A percentile compares a stretch with the other conserved stretches of the same genome.
phyloP scores from a whole-genome alignment of 2,113 vertebrate species.

The Aythya baeri region DNA sequence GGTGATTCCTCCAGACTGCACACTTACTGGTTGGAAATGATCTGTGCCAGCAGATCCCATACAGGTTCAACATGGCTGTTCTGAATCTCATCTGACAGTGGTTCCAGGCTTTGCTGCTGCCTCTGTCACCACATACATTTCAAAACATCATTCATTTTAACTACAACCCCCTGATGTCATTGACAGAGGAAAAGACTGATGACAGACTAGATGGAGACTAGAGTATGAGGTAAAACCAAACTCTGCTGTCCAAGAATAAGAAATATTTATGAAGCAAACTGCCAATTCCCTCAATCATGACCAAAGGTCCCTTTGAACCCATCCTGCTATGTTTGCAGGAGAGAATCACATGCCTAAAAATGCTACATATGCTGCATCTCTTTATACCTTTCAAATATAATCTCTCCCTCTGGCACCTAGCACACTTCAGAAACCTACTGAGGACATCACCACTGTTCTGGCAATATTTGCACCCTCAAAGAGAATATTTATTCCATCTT shows the following conservation, averaged over 20 bases:
- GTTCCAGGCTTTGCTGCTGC: neutral
- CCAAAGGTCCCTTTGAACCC: neutral
- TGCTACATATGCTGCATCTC: neutral
- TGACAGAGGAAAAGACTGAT: neutral
- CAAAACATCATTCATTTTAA: neutral
- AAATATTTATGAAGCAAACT: neutral
- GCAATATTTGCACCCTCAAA: neutral
- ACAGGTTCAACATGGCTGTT: neutral
- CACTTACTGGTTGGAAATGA: neutral
- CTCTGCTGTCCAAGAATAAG: neutral
- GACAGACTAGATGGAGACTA: neutral
- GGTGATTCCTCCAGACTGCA: neutral
- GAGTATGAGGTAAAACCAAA: neutral
- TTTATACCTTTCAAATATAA: neutral
- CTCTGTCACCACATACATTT: neutral
- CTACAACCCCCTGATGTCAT: neutral
- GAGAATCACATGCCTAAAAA: neutral
- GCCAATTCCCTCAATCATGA: neutral
- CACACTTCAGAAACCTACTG: neutral
- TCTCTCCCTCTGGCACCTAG: neutral
- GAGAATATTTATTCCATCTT: neutral
- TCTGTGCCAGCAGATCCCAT: neutral
- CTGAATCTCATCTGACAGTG: neutral
- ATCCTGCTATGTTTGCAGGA: neutral
- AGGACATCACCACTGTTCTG: neutral